Evolutionary conservation across 2,113 vertebrate species (phyloP).

Genomic region (Acinonyx jubatus): DNA sequence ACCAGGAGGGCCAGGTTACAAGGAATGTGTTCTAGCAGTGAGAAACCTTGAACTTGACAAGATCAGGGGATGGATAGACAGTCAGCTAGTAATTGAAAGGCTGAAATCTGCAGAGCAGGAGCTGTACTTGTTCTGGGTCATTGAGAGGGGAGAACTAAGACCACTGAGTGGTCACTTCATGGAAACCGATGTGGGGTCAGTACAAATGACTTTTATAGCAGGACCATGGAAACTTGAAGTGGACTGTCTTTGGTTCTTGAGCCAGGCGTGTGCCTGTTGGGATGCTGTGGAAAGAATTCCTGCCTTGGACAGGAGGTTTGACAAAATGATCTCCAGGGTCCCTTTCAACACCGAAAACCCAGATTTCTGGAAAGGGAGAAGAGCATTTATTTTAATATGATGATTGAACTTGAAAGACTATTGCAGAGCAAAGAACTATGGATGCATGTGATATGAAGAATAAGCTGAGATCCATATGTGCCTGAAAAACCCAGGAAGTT

Average conservation of each 20-base stretch:
- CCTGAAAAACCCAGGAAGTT: constrained; percentile 38
- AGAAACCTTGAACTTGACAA: not conserved
- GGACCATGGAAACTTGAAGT: not conserved
- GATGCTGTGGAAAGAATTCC: constrained; percentile 26
- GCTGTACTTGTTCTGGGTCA: not conserved
- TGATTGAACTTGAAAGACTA: constrained; percentile 55
- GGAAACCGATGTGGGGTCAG: not conserved
- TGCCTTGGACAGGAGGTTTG: constrained; percentile 21
- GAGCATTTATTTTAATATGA: constrained; percentile 63
- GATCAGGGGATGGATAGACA: not conserved
- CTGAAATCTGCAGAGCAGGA: not conserved
- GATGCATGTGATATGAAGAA: constrained; percentile 23
- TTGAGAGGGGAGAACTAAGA: not conserved
- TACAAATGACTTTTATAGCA: not conserved
- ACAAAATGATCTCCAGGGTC: constrained; percentile 50
- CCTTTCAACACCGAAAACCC: constrained; percentile 17
- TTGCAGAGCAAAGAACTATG: constrained; percentile 16
- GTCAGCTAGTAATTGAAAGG: not conserved
- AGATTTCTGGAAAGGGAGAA: constrained; percentile 59
- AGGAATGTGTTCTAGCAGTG: not conserved
- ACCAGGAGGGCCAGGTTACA: not conserved
- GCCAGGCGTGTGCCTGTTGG: not conserved
- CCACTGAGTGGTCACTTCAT: not conserved
- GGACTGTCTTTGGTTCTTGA: not conserved
- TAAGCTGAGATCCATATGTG: constrained; percentile 53